Base-by-base conservation (phyloP, 2,797 vertebrate species). In the Acanthurus tractus region DNA sequence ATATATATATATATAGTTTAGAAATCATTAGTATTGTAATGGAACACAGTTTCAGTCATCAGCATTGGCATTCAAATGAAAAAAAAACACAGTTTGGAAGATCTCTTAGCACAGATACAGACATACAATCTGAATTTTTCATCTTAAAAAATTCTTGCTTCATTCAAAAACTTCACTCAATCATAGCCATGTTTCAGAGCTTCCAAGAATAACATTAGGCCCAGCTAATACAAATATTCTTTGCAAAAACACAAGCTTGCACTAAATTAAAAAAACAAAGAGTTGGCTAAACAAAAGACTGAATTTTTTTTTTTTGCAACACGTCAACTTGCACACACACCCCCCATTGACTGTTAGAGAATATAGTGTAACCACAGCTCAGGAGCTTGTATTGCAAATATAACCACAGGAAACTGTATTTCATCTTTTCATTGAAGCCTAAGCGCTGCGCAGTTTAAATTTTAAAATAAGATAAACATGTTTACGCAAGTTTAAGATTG, bases 351-450 rank as follows among this genome's bases (percentile, higher is more conserved):
- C 85, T 89, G 88, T 81, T 81, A 63, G 22, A 78, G 59, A 86
- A 73, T 48, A 45, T 75, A 87, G 79, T 63, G 67, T 84, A 92
- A 94, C 92, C 92, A 70, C 90, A 91, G 80, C 70, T 71, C 61
- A 79, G 81, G 59, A 79, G 85, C 79, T 73, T 70, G 58, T 75
- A 83, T 48, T 85, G 81, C 83, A 90, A 72, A 84, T 72, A 77
- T 65, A 86, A 94, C 90, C 88, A 91, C 93, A 92, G 93, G 92
- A 92, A 94, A 92, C 85, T 85, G 80, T 82, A 88, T 76, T 81
- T 89, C 57, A 85, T 56, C 57, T 64, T 71, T 80, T 78, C 74
- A 76, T 63, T 76, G 45, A 74, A 72, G 76, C 59, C 3, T 38
- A 10, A 52, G 55, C 73, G 18, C 29, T 54, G 46, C 63, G 38